Percentiles rank a stretch among this genome's conserved stretches.
Evolutionary conservation across 2,113 vertebrate genomes (phyloP).

Genomic region (Numenius arquata): DNA sequence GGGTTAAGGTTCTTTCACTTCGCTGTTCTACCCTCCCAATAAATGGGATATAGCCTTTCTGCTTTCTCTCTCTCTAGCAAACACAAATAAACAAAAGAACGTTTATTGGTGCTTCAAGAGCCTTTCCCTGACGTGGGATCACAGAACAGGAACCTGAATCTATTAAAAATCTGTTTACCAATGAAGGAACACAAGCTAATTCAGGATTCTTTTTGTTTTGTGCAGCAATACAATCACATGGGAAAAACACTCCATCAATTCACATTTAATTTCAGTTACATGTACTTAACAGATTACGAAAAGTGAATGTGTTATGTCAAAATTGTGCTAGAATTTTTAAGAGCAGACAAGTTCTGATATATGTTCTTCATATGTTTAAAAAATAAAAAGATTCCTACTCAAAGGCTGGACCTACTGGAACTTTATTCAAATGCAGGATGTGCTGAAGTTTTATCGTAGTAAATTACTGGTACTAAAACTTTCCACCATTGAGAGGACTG

Average conservation of each 20-base stretch:
- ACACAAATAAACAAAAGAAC: constrained; percentile 23
- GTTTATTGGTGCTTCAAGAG: neutral
- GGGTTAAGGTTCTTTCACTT: neutral
- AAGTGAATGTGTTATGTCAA: neutral
- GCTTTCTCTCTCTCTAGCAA: neutral
- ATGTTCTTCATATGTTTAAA: neutral
- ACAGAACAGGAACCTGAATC: constrained; percentile 8
- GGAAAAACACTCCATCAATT: neutral
- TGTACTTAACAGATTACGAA: neutral
- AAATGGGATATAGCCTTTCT: neutral
- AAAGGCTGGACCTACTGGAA: neutral
- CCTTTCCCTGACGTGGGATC: neutral
- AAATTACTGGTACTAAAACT: neutral
- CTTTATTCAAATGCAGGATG: neutral
- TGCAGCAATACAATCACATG: neutral
- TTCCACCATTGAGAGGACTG: neutral
- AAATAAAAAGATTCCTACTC: neutral
- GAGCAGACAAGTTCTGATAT: neutral
- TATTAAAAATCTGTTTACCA: constrained; percentile 51
- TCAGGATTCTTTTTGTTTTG: neutral
- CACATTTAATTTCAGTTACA: neutral
- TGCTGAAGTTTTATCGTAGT: neutral
- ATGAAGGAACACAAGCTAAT: constrained; percentile 28
- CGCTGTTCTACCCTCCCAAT: neutral
- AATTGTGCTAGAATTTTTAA: neutral